Evolutionary conservation across 1,140 invertebrate species (phyloP), one percentile per base, ranked within the genome.

Genomic region (Mercenaria mercenaria): DNA sequence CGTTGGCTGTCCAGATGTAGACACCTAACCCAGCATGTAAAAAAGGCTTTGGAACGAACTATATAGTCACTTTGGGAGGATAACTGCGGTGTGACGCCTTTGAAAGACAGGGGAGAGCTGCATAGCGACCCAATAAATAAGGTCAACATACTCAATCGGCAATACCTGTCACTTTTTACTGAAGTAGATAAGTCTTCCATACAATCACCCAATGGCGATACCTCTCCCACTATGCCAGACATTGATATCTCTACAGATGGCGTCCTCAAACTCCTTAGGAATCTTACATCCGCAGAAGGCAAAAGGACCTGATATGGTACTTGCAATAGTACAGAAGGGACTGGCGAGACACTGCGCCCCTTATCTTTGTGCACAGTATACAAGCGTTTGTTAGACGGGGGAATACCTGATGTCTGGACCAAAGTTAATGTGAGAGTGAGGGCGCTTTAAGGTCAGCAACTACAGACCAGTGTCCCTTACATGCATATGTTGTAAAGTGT

Each of bases 91-190:
- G 39, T 76, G 4, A 11, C 72, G 4, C 76, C 76, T 29, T 43
- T 80, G 26, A 52, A 52, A 56, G 43, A 82, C 79, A 82, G 61
- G 61, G 56, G 79, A n/a, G n/a, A n/a, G n/a, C n/a, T n/a, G n/a
- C n/a, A n/a, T n/a, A n/a, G n/a, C n/a, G n/a, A n/a, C n/a, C 20
- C 10, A 50, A 37, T 52, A 1, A 64, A 84, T n/a, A 89, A 89
- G 34, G 76, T 77, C 23, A 82, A 89, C 87, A 89, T 89, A 13
- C 61, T 89, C 2, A 89, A 89, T 34, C 4, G 23, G 2, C 77
- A 89, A 64, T 89, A 81, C 43, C 23, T 34, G 20, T 81, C 74
- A 8, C 74, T 79, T 20, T 79, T 79, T 34, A 88, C 76, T 18
- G 10, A 67, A 37, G 72, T 56, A 52, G 37, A 61, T 26, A 29